These are phyloP conservation scores for Drosophila pegasa DNA, from an alignment of 2,888 invertebrate genomes.

Conservation along the genomic window DNA sequence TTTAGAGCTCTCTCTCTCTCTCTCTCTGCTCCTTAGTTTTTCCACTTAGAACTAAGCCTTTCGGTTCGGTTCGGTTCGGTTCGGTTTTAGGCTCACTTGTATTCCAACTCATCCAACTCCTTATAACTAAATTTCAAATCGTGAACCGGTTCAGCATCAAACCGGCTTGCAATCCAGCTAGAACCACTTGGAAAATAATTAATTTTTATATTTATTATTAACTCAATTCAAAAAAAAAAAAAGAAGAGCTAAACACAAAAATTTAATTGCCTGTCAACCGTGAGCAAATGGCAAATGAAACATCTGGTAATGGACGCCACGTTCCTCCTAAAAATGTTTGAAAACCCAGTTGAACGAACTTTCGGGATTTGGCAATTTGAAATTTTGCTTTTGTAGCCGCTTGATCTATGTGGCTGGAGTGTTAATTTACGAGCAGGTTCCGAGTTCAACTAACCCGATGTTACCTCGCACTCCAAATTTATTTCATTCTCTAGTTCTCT, in stretches of 20 bases:
- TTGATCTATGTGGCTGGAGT: conserved; percentile 44
- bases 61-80: no score
- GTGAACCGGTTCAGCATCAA: background rate
- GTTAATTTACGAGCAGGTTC: conserved; percentile 45
- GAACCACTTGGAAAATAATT: conserved; percentile 3
- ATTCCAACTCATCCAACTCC: background rate
- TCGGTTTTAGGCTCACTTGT: background rate
- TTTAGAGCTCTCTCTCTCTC: background rate
- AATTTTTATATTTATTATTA: conserved; percentile 13
- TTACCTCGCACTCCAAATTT: conserved; percentile 7
- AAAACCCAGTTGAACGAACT: conserved; percentile 41
- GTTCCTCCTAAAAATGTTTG: conserved; percentile 15
- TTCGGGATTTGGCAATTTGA: conserved; percentile 5
- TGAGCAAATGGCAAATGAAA: conserved; percentile 21
- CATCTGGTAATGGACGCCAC: conserved; percentile 34
- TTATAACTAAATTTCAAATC: background rate
- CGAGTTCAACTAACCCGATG: conserved; percentile 33
- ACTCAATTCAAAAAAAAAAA: background rate
- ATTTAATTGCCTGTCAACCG: conserved; percentile 33
- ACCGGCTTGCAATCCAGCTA: background rate
- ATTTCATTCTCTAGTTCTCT: conserved; percentile 7
- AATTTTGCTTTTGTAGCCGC: conserved; percentile 9
- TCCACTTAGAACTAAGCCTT: no score
- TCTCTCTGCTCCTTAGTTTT: background rate
- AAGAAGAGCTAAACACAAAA: conserved; percentile 13